These are phyloP conservation scores for Aethes cnicana DNA, from an alignment of 2,888 invertebrate species.

Conservation along the genomic window DNA sequence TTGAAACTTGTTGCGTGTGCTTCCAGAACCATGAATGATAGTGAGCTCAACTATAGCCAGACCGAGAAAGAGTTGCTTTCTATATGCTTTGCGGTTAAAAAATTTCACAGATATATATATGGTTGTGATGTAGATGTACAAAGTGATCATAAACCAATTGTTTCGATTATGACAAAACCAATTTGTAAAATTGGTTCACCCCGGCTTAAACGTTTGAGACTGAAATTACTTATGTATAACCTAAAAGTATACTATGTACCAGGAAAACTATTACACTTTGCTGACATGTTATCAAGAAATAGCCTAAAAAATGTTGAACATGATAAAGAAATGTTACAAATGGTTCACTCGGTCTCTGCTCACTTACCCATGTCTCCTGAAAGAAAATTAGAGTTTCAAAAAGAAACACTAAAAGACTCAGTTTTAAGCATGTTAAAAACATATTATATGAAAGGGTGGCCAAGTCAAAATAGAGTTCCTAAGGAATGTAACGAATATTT, in stretches of 20 bases:
- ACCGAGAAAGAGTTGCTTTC: slow-evolving; percentile 23
- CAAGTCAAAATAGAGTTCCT: too few species aligned
- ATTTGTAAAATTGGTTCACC: slow-evolving; percentile 20
- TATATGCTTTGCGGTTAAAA: slow-evolving; percentile 9
- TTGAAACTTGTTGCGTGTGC: slow-evolving; percentile 22
- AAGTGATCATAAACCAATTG: slow-evolving; percentile 17
- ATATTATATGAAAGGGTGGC: slow-evolving; percentile 9
- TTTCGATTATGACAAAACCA: slow-evolving; percentile 13
- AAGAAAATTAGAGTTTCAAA: slow-evolving; percentile 17
- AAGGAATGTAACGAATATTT: too few species aligned
- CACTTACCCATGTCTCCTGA: slow-evolving; percentile 30
- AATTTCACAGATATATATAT: slow-evolving; percentile 24
- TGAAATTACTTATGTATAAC: slow-evolving; percentile 9
- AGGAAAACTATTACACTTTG: slow-evolving; percentile 13
- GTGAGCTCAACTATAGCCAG: slow-evolving; percentile 29
- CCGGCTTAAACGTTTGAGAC: slow-evolving; percentile 1
- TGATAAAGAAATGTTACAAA: slow-evolving; percentile 19
- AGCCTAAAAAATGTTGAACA: slow-evolving; percentile 2
- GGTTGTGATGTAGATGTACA: slow-evolving; percentile 15
- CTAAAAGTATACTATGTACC: slow-evolving; percentile 12
- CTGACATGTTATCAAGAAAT: slow-evolving; percentile 15
- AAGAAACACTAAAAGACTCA: background rate
- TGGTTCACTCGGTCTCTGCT: slow-evolving; percentile 11
- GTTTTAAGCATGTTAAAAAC: background rate
- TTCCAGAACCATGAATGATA: slow-evolving; percentile 27